Conservation (phyloP, 1,140 invertebrate genomes). For the Neodiprion lecontei region DNA sequence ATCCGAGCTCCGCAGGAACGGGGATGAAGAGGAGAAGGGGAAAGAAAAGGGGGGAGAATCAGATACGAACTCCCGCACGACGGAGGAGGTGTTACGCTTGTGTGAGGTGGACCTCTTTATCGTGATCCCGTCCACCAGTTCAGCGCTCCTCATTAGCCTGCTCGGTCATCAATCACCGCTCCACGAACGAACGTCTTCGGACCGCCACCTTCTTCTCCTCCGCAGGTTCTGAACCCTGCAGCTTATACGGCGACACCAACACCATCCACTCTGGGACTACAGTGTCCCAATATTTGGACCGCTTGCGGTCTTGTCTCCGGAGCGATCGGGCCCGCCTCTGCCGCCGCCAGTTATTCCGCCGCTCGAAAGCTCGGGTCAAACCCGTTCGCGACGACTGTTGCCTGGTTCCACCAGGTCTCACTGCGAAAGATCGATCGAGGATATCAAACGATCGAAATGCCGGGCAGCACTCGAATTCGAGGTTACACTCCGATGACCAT, state of each 20-base stretch:
- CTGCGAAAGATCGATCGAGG: no score
- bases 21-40: conserved; percentile 28
- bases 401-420: no score
- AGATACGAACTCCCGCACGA: not conserved
- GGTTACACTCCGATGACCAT: no score
- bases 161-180: conserved; percentile 1
- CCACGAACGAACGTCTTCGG: not conserved
- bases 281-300: conserved; percentile 4
- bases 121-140: conserved; percentile 4
- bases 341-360: no score
- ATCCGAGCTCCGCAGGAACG: conserved; percentile 17
- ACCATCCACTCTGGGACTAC: not conserved
- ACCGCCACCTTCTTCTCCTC: no score
- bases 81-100: not conserved
- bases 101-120: conserved; percentile 7
- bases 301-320: not conserved
- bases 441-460: no score
- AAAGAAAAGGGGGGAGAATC: conserved; percentile 25
- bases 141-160: conserved; percentile 4
- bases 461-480: no score
- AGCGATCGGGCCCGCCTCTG: not conserved
- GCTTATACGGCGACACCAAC: no score
- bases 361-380: no score
- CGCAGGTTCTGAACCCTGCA: no score
- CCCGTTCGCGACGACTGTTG: no score